Percentiles rank a stretch among this genome's conserved stretches.
Conservation (phyloP, 2,888 invertebrate species). For the Brachyptera putata region DNA sequence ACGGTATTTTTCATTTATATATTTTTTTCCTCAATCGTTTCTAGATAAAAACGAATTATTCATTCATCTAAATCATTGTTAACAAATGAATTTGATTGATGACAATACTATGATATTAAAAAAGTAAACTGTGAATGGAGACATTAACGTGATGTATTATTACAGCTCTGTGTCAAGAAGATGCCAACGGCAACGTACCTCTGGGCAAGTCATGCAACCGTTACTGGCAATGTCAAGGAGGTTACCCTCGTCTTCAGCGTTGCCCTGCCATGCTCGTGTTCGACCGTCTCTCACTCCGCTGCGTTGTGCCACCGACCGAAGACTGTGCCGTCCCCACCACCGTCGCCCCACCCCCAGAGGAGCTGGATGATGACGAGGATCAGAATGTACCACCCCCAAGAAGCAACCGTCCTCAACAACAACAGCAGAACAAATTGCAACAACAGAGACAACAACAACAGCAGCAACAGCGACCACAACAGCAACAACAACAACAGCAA, state of each 20-base stretch:
- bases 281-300: conserved; percentile 72
- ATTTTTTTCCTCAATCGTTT: too few species aligned
- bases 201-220: conserved; percentile 89
- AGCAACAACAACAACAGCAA: conserved; percentile 30
- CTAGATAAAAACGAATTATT: too few species aligned
- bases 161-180: conserved; percentile 86
- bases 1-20: too few species aligned
- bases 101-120: too few species aligned
- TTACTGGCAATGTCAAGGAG: conserved; percentile 93
- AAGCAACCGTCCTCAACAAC: conserved; percentile 24
- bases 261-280: conserved; percentile 90
- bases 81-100: too few species aligned
- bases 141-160: too few species aligned
- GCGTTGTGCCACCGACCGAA: conserved; percentile 85
- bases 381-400: conserved; percentile 34
- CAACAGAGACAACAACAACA: conserved; percentile 29
- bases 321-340: conserved; percentile 84
- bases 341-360: conserved; percentile 58
- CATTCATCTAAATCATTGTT: too few species aligned
- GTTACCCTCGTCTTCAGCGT: conserved; percentile 84
- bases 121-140: too few species aligned
- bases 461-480: conserved; percentile 23
- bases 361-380: conserved; percentile 33
- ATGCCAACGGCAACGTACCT: conserved; percentile 86
- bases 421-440: conserved; percentile 28